Conservation (phyloP, 2,113 vertebrate genomes). For the Pterocles burchelli region DNA sequence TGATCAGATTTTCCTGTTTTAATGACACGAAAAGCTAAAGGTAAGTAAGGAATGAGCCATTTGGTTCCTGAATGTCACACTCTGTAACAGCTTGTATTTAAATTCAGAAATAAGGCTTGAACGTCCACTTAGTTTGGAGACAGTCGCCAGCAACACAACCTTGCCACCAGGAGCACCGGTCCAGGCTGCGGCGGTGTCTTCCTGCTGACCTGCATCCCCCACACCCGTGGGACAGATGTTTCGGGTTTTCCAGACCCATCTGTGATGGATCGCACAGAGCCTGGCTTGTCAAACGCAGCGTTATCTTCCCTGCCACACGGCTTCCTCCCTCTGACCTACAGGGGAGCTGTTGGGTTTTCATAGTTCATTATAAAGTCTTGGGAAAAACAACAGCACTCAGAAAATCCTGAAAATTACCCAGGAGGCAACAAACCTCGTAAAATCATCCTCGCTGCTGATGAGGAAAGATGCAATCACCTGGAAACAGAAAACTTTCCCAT, state of each 20-base stretch:
- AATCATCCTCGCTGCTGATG: neutral
- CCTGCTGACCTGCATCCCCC: constrained; percentile 66
- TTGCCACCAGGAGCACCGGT: neutral
- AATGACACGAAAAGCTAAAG: neutral
- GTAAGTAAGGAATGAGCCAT: neutral
- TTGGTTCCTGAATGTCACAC: neutral
- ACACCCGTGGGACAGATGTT: constrained; percentile 77
- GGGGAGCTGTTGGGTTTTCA: neutral
- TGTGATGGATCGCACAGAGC: constrained; percentile 82
- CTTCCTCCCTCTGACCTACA: neutral
- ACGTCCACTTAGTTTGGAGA: neutral
- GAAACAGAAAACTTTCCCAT: neutral
- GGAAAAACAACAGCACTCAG: neutral
- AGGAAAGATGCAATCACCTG: neutral
- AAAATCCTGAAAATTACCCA: neutral
- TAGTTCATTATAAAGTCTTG: neutral
- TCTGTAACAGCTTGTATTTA: neutral
- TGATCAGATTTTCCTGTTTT: neutral
- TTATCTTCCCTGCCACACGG: neutral
- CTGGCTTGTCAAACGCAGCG: constrained; percentile 66
- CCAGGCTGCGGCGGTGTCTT: constrained; percentile 64
- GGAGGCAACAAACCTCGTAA: neutral
- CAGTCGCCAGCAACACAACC: neutral
- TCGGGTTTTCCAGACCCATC: constrained; percentile 84
- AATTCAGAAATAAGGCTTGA: accelerated